Evolutionary conservation across 92 coral and sea anemone species (phyloP).

Genomic region (Siderastrea radians): DNA sequence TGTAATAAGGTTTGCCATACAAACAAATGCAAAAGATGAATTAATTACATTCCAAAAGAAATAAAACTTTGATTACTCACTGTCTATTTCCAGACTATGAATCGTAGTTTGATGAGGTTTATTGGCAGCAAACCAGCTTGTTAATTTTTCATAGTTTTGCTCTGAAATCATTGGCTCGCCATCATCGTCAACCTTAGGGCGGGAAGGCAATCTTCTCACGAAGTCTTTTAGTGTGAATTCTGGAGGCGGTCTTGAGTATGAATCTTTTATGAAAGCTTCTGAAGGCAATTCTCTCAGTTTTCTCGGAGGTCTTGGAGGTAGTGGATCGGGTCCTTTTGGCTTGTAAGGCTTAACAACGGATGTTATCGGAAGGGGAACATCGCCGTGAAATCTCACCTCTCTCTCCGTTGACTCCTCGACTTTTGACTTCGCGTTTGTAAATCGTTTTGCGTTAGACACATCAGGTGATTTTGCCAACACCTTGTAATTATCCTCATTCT

Average conservation of each 20-base stretch:
- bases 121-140: slow-evolving; percentile 83
- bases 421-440: slow-evolving; percentile 25
- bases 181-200: slow-evolving; percentile 48
- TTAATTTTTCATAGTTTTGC: slow-evolving; percentile 86
- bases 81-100: slow-evolving; percentile 85
- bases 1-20: neutral
- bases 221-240: slow-evolving; percentile 88
- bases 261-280: slow-evolving; percentile 73
- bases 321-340: slow-evolving; percentile 87
- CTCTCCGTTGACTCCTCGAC: slow-evolving; percentile 11
- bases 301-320: slow-evolving; percentile 91
- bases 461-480: slow-evolving; percentile 58
- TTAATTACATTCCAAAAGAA: neutral
- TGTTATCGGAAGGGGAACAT: slow-evolving; percentile 67
- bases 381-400: slow-evolving; percentile 67
- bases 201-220: slow-evolving; percentile 67
- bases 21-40: neutral
- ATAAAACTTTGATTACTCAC: slow-evolving; percentile 57
- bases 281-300: slow-evolving; percentile 81
- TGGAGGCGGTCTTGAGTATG: slow-evolving; percentile 84
- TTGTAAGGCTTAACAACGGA: slow-evolving; percentile 77
- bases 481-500: slow-evolving; percentile 25
- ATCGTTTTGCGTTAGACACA: slow-evolving; percentile 27
- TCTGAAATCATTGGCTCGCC: slow-evolving; percentile 75
- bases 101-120: slow-evolving; percentile 73